These are phyloP conservation scores for Grallaria varia DNA, from an alignment of 2,113 vertebrate genomes.

Conservation along the genomic window DNA sequence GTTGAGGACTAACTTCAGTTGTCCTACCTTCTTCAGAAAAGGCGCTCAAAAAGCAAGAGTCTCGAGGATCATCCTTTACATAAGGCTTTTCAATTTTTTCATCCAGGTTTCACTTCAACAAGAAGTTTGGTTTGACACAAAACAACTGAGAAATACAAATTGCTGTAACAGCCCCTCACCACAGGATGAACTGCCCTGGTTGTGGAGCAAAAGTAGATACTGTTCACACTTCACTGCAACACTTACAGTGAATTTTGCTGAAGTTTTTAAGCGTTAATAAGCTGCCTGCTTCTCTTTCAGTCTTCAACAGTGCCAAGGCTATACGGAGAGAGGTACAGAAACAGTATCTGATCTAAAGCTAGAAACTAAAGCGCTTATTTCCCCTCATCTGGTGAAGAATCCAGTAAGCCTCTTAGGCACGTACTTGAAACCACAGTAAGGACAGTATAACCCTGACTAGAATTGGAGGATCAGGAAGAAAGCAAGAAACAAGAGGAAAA, in stretches of 20 bases:
- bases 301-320: background rate
- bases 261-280: constrained; percentile 9
- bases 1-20: background rate
- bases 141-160: background rate
- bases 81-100: background rate
- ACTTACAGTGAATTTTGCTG: background rate
- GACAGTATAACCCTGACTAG: background rate
- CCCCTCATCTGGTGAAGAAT: constrained; percentile 27
- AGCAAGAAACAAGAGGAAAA: background rate
- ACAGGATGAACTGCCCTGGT: background rate
- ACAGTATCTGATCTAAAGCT: background rate
- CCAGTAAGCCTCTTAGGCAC: background rate
- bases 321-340: background rate
- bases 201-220: background rate
- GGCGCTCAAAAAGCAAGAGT: background rate
- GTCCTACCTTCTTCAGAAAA: background rate
- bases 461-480: constrained; percentile 11
- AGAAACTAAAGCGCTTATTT: constrained; percentile 49
- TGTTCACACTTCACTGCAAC: background rate
- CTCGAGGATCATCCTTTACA: background rate
- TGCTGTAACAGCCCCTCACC: background rate
- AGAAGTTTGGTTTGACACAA: background rate
- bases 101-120: background rate
- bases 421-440: background rate
- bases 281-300: background rate